These are phyloP conservation scores for Neoseiulus cucumeris DNA, from an alignment of 1,140 invertebrate species.

Conservation along the genomic window DNA sequence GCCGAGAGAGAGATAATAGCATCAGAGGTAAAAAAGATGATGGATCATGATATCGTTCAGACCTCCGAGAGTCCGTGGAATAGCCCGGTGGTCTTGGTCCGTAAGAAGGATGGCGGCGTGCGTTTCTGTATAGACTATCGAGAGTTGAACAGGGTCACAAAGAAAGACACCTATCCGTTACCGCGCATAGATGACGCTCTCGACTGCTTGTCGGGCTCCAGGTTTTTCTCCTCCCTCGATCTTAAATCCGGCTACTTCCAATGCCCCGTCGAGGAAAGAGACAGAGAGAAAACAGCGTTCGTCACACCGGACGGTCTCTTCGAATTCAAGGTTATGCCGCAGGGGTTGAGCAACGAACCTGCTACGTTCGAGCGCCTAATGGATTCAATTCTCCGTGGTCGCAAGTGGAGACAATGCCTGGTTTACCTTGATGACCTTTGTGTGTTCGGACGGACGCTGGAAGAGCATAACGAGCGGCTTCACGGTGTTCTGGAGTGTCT, in stretches of 20 bases:
- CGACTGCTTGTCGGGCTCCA: conserved; percentile 23
- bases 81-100: conserved; percentile 15
- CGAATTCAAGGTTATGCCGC: conserved; percentile 26
- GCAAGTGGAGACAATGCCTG: no score
- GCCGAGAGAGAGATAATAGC: not conserved
- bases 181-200: conserved; percentile 30
- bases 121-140: conserved; percentile 32
- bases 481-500: conserved; percentile 12
- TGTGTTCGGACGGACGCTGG: conserved; percentile 15
- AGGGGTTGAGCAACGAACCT: conserved; percentile 26
- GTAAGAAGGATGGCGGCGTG: conserved; percentile 25
- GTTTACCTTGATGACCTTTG: not conserved
- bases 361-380: conserved; percentile 33
- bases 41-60: not conserved
- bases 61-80: not conserved
- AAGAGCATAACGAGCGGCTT: conserved; percentile 14
- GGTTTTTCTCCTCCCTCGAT: conserved; percentile 29
- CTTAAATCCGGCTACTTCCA: conserved; percentile 31
- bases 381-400: conserved; percentile 26
- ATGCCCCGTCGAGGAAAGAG: conserved; percentile 23
- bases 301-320: conserved; percentile 24
- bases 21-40: conserved; percentile 19
- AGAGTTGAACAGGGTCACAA: conserved; percentile 27
- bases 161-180: conserved; percentile 31
- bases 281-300: conserved; percentile 29